A percentile compares a stretch with the other conserved stretches of the same genome.
phyloP scores from a whole-genome alignment of 2,797 vertebrate genomes.

The Alca torda region DNA sequence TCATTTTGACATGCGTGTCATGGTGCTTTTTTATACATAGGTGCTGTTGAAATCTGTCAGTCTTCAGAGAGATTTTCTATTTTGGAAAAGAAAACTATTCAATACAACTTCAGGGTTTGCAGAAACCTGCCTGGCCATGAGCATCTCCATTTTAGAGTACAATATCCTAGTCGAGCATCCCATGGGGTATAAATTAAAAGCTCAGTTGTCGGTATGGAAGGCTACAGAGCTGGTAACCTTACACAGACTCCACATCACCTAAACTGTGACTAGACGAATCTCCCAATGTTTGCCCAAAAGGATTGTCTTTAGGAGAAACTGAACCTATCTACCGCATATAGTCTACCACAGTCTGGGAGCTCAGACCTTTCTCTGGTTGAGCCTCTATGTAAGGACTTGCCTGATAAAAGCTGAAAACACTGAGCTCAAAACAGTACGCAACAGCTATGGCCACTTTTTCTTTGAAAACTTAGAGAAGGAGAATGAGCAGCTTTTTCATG shows the following conservation, averaged over 20 bases:
- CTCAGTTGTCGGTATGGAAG: background rate
- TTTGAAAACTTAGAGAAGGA: background rate
- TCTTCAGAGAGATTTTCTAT: background rate
- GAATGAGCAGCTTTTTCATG: background rate
- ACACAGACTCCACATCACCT: background rate
- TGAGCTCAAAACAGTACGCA: background rate
- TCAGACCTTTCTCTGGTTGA: background rate
- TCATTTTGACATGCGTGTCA: background rate
- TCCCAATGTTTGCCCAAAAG: background rate
- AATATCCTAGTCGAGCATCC: background rate
- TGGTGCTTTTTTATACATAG: constrained; percentile 8
- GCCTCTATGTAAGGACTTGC: background rate
- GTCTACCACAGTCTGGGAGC: background rate
- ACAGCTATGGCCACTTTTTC: background rate
- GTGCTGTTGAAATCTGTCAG: background rate
- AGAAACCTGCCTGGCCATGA: background rate
- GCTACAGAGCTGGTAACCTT: background rate
- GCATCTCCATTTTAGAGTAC: background rate
- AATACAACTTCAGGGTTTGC: background rate
- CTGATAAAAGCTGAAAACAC: background rate
- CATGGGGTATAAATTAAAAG: background rate
- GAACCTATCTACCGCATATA: background rate
- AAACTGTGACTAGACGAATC: background rate
- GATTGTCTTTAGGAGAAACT: background rate
- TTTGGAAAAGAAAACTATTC: background rate